phyloP scores from a whole-genome alignment of 2,888 invertebrate species.

The Odontocerum albicorne region DNA sequence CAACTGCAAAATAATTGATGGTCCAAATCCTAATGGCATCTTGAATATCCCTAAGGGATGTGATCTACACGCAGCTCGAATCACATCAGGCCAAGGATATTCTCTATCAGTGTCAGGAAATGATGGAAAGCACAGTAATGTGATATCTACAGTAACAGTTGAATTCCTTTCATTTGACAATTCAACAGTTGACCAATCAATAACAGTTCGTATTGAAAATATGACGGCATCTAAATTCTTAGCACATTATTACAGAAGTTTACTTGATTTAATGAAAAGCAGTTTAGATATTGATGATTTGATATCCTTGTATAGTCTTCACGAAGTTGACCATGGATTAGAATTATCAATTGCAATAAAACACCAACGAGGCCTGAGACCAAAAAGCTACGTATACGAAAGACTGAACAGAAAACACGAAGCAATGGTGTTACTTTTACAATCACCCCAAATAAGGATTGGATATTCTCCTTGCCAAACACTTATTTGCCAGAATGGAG shows the following conservation, averaged over 20 bases:
- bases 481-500: conserved; percentile 76
- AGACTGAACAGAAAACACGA: conserved; percentile 66
- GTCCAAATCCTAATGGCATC: conserved; percentile 60
- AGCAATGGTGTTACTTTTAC: conserved; percentile 64
- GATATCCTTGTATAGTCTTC: conserved; percentile 72
- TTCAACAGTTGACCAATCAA: conserved; percentile 77
- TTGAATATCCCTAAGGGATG: conserved; percentile 76
- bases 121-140: conserved; percentile 86
- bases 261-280: conserved; percentile 71
- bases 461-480: conserved; percentile 77
- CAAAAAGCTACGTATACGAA: conserved; percentile 65
- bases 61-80: conserved; percentile 73
- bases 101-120: conserved; percentile 82
- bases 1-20: conserved; percentile 76
- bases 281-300: conserved; percentile 65
- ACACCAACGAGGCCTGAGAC: conserved; percentile 61
- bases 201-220: conserved; percentile 75
- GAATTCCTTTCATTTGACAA: conserved; percentile 82
- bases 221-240: conserved; percentile 76
- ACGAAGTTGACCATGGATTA: conserved; percentile 65
- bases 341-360: conserved; percentile 74
- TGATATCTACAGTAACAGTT: conserved; percentile 82
- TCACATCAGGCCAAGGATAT: conserved; percentile 72
- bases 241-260: conserved; percentile 71
- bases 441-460: conserved; percentile 62